Conservation (phyloP, 2,888 invertebrate genomes). For the Galeruca laticollis region DNA sequence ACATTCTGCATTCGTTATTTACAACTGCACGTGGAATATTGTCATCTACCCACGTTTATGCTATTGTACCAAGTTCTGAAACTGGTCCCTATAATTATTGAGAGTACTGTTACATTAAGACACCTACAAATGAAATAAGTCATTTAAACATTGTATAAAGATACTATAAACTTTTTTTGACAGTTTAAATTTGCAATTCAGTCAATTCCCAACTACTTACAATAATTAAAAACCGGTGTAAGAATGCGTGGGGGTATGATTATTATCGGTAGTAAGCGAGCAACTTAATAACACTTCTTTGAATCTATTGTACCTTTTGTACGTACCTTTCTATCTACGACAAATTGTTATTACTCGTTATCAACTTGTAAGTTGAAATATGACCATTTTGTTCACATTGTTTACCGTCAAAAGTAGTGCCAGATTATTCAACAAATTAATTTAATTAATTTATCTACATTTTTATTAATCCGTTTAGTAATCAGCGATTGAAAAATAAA, state of each 20-base stretch:
- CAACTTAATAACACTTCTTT: constrained; percentile 8
- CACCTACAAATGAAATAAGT: constrained; percentile 46
- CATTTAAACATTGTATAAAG: constrained; percentile 37
- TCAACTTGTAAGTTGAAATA: not conserved
- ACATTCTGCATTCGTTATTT: constrained; percentile 42
- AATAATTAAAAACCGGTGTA: constrained; percentile 14
- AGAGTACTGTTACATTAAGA: constrained; percentile 45
- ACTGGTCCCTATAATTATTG: constrained; percentile 44
- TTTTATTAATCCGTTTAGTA: too few relatives aligned
- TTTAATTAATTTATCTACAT: not conserved
- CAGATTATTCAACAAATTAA: not conserved
- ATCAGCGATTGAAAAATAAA: too few relatives aligned
- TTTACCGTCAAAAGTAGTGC: not conserved
- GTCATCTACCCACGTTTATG: constrained; percentile 45
- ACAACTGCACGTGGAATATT: constrained; percentile 38
- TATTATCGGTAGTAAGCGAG: constrained; percentile 16
- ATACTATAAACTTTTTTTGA: constrained; percentile 13
- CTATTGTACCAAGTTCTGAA: constrained; percentile 42
- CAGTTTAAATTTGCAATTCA: constrained; percentile 17
- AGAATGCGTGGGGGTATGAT: constrained; percentile 22
- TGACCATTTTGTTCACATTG: not conserved
- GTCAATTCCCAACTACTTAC: not conserved
- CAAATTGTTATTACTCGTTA: not conserved
- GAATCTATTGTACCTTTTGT: constrained; percentile 1
- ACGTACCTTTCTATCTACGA: not conserved